Evolutionary conservation across 2,797 vertebrate species (phyloP).

Genomic region (Ispidina picta): DNA sequence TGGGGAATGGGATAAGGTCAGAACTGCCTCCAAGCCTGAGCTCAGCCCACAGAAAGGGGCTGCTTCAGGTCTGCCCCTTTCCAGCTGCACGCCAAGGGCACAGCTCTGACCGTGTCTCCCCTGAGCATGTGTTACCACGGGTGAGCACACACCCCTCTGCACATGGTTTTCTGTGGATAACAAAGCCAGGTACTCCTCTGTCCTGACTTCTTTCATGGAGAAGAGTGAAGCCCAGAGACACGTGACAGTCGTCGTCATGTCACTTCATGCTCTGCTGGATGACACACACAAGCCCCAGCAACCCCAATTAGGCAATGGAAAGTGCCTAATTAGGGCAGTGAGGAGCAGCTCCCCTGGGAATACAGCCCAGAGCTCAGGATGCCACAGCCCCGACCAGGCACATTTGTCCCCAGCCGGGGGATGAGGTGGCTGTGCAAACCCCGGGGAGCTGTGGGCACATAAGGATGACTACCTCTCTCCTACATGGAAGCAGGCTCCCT

Average conservation of each 20-base stretch:
- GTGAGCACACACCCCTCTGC: neutral
- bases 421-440: neutral
- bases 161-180: accelerated
- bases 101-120: accelerated
- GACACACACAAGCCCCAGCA: accelerated
- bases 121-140: neutral
- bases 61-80: neutral
- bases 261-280: neutral
- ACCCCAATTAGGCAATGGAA: neutral
- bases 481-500: neutral
- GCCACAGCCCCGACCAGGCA: neutral
- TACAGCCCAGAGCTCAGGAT: neutral
- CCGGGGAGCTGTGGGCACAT: accelerated
- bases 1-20: accelerated
- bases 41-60: neutral
- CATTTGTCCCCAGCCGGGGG: neutral
- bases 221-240: neutral
- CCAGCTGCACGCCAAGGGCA: neutral
- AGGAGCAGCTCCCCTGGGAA: neutral
- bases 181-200: neutral
- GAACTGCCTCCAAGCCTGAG: neutral
- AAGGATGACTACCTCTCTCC: neutral
- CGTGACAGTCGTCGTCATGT: accelerated
- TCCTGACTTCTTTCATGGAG: neutral
- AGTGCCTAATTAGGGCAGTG: neutral